These are phyloP conservation scores for Raphicerus campestris DNA, from an alignment of 2,113 vertebrate species.

Conservation along the genomic window DNA sequence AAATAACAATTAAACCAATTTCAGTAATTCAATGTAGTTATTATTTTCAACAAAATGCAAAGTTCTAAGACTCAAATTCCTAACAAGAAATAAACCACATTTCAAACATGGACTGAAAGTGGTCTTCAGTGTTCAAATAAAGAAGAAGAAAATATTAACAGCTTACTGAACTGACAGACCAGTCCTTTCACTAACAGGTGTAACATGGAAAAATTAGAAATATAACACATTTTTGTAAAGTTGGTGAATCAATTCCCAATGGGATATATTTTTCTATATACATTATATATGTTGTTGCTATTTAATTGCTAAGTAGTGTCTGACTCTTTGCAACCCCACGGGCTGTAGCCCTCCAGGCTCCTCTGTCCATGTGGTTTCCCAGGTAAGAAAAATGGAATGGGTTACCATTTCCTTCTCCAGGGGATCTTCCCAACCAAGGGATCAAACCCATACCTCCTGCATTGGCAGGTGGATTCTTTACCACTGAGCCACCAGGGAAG, in stretches of 20 bases:
- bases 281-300: not conserved
- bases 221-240: not conserved
- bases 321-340: not conserved
- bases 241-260: not conserved
- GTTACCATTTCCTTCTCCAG: not conserved
- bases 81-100: slow-evolving; percentile 13
- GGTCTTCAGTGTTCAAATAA: not conserved
- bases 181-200: not conserved
- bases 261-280: not conserved
- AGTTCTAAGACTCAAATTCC: slow-evolving; percentile 32
- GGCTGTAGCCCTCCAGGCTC: not conserved
- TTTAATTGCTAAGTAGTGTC: not conserved
- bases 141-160: not conserved
- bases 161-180: not conserved
- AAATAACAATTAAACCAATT: not conserved
- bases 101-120: not conserved
- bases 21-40: not conserved
- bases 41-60: not conserved
- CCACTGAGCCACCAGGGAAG: not conserved
- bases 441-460: not conserved
- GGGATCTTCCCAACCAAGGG: not conserved
- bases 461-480: not conserved
- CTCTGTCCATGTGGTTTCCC: not conserved
- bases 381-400: not conserved
- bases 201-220: slow-evolving; percentile 1